Evolutionary conservation across 2,113 vertebrate genomes (phyloP), one percentile per base, ranked within the genome.

Genomic region (Chionodraco myersi): DNA sequence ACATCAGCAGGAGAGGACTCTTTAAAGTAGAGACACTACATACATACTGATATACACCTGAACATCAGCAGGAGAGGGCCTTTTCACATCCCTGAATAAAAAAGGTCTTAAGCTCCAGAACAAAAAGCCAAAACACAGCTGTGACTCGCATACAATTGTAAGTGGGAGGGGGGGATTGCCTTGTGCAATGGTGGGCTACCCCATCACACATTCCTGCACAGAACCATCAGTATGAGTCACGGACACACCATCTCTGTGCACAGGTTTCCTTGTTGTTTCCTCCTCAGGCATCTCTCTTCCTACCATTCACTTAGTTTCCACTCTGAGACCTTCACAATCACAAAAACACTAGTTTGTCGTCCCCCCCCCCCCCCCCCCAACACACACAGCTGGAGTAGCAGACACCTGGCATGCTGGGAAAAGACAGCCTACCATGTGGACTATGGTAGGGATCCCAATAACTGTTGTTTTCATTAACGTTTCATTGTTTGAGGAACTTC

Each of bases 151-250:
- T 45, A 23, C 51, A 71, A 41, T 41, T 12, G 23, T 52, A 21
- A 3, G 4, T 79, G 23, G 36, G 14, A 16, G 6, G 1, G 11
- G 16, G 49, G 57, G 23, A 3, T 18, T 70, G 51, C 66, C 77
- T 80, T 83, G 72, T 69, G 89, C 53, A 91, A 90, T 84, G 74
- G 57, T 15, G 3, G 68, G 45, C 51, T 73, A 66, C 80, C 82
- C 56, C 71, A 34, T 67, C 52, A 36, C 48, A 64, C 87, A 90
- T 89, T 85, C 80, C 77, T 67, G 5, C 56, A 26, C 34, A 48
- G 26, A 84, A 61, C 63, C 63, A 78, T 79, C 44, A 73, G 73
- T 84, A 83, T 90, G 87, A 93, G 62, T 89, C 92, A 92, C 72
- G 62, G 72, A 54, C 79, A 82, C 54, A 71, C 60, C 86, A 80